These are phyloP conservation scores for Scaptomyza parva DNA, from an alignment of 2,888 invertebrate species.

Conservation along the genomic window DNA sequence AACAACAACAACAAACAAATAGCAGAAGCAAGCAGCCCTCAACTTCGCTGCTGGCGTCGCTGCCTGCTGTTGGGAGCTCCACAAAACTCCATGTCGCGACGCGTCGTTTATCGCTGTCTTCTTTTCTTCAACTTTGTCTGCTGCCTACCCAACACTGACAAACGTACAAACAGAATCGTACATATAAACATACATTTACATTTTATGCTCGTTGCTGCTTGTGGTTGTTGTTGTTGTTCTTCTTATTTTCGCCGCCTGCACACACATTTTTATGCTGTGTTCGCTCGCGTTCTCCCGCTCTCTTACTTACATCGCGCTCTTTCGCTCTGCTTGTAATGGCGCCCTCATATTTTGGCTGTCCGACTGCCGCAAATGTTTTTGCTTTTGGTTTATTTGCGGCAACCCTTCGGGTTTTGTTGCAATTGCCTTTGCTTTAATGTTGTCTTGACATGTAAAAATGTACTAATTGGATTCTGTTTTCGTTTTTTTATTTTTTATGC, in stretches of 20 bases:
- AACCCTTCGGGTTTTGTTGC: constrained; percentile 66
- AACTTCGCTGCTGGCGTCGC: constrained; percentile 42
- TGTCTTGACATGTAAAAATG: constrained; percentile 58
- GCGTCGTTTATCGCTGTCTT: constrained; percentile 52
- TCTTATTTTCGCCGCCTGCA: constrained; percentile 63
- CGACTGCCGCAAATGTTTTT: constrained; percentile 64
- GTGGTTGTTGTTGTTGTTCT: constrained; percentile 29
- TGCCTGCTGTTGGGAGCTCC: constrained; percentile 43
- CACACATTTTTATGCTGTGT: constrained; percentile 60
- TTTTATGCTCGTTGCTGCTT: constrained; percentile 48
- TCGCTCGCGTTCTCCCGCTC: constrained; percentile 29
- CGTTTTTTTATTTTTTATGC: constrained; percentile 43
- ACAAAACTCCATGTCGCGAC: constrained; percentile 55
- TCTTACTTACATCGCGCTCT: constrained; percentile 38
- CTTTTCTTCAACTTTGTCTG: constrained; percentile 72
- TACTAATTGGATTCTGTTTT: constrained; percentile 62
- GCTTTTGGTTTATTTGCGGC: constrained; percentile 65
- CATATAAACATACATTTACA: constrained; percentile 33
- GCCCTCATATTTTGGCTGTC: constrained; percentile 42
- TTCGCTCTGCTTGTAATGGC: constrained; percentile 32
- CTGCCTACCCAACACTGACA: constrained; percentile 52
- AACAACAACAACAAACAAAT: constrained; percentile 20
- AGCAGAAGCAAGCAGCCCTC: constrained; percentile 47
- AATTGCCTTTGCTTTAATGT: constrained; percentile 62
- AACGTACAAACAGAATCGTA: constrained; percentile 13